Evolutionary conservation across 2,888 invertebrate genomes (phyloP).

Genomic region (Crepidodera aurea): DNA sequence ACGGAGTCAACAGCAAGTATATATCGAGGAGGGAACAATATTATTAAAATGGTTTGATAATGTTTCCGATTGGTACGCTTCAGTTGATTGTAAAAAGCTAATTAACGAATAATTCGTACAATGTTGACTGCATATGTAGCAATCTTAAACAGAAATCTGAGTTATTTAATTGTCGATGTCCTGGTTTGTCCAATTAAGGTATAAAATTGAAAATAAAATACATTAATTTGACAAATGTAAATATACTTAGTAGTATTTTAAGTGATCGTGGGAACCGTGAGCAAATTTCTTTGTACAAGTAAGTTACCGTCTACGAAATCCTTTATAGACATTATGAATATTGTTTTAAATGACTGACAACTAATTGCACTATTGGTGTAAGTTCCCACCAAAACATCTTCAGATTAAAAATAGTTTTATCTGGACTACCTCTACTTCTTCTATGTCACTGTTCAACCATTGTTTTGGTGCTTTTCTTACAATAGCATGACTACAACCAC

Average conservation of each 20-base stretch:
- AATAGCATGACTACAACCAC: too few species aligned
- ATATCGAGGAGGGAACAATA: not conserved
- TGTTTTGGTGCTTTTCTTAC: too few species aligned
- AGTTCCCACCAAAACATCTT: too few species aligned
- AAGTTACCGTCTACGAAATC: too few species aligned
- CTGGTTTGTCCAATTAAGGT: not conserved
- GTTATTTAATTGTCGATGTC: not conserved
- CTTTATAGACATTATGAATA: too few species aligned
- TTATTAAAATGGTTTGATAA: not conserved
- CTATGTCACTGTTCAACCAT: too few species aligned
- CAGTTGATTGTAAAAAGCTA: not conserved
- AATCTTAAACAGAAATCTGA: not conserved
- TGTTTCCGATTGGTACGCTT: not conserved
- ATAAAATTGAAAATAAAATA: not conserved
- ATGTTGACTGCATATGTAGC: not conserved
- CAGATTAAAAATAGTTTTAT: too few species aligned
- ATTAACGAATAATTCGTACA: not conserved
- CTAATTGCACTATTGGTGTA: too few species aligned
- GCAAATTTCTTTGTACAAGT: too few species aligned
- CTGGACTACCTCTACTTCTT: too few species aligned
- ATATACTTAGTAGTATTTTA: not conserved
- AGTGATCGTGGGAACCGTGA: not conserved
- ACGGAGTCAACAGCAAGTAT: not conserved
- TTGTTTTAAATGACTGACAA: too few species aligned
- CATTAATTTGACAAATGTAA: not conserved